phyloP scores from a whole-genome alignment of 2,113 vertebrate species.

The Ciconia stormi region DNA sequence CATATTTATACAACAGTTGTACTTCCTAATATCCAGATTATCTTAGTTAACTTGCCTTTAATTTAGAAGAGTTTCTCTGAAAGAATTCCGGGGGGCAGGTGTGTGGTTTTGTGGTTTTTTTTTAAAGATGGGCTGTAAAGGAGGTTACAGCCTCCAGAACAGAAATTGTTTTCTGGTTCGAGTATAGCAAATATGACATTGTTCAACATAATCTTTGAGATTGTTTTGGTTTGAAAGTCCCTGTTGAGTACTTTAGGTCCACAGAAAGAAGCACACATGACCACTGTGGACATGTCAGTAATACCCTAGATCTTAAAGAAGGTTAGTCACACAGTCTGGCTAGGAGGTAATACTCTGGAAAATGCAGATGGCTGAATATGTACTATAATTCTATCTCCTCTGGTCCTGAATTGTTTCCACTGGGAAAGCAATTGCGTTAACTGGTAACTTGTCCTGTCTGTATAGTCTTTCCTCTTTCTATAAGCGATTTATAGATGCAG shows the following conservation, averaged over 20 bases:
- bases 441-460: not conserved
- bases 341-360: not conserved
- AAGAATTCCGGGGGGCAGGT: not conserved
- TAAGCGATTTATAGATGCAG: not conserved
- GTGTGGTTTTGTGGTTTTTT: not conserved
- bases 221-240: not conserved
- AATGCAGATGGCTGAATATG: fast-evolving
- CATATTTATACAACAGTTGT: not conserved
- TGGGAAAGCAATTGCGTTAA: not conserved
- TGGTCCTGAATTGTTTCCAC: not conserved
- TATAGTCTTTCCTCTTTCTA: not conserved
- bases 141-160: not conserved
- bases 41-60: not conserved
- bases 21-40: not conserved
- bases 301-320: not conserved
- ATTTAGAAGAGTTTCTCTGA: not conserved
- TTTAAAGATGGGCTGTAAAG: not conserved
- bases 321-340: not conserved
- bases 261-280: not conserved
- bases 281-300: fast-evolving
- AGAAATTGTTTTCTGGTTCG: not conserved
- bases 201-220: not conserved
- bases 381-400: not conserved
- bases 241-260: not conserved
- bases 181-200: not conserved